Evolutionary conservation across 2,888 invertebrate genomes (phyloP), one percentile per base, ranked within the genome.

Genomic region (Leptinotarsa haldemani): DNA sequence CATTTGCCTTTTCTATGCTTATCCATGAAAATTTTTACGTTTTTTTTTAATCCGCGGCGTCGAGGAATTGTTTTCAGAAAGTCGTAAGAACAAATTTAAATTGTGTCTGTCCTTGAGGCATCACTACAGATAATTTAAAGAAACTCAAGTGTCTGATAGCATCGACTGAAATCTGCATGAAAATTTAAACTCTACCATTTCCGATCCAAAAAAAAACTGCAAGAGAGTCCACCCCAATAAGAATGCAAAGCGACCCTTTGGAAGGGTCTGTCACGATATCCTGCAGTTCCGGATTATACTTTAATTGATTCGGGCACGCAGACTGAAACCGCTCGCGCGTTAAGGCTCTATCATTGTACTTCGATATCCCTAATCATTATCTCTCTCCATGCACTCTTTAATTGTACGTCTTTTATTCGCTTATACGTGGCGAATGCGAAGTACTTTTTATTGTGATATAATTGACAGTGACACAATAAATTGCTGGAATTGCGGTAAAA

Each of bases 241-340:
- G 76, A 74, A 72, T 71, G 69, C 65, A 53, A 71, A 70, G 69
- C 53, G 73, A 70, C 74, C 65, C 69, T 47, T 74, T 68, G 69
- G 77, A 71, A 82, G 83, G 83, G 84, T 82, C 85, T 82, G 84
- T 84, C 84, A 82, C 79, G 82, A 83, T 80, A 83, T 84, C 85
- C 83, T 82, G 82, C 87, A 88, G 89, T 89, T 90, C 89, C 89
- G 89, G 89, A 89, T 90, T 89, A 89, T 89, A 89, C 88, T 90
- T 90, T 90, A 90, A 90, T 90, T 90, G 90, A 90, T 90, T 90
- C 88, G 86, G 85, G 87, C 87, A 87, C 87, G 87, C 87, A 87
- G 83, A 84, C 86, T 85, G 86, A 82, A 85, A 83, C 83, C 82
- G 83, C 83, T 86, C 86, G 85, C 85, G 86, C 87, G 87, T 86